Percentiles rank a stretch among this genome's conserved stretches.
Conservation (phyloP, 2,888 invertebrate species). For the Hymenopus coronatus region DNA sequence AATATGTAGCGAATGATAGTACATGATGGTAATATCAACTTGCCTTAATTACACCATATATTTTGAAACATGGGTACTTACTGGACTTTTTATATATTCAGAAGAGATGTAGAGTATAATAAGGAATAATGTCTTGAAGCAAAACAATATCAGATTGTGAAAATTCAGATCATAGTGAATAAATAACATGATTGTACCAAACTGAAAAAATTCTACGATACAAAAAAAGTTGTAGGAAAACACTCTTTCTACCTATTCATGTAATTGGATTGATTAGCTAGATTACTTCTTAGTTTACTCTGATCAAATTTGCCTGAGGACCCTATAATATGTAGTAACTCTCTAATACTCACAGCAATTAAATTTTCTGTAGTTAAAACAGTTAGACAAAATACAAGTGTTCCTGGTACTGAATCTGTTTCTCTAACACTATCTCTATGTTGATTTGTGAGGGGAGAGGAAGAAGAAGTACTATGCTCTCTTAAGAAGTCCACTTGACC, state of each 20-base stretch:
- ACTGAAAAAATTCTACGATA: background rate
- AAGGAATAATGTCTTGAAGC: background rate
- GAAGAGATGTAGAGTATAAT: background rate
- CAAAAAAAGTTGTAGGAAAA: background rate
- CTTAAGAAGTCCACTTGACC: background rate
- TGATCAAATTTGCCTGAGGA: background rate
- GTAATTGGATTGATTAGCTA: background rate
- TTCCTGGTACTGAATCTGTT: background rate
- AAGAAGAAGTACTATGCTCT: background rate
- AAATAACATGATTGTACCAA: background rate
- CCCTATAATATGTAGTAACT: background rate
- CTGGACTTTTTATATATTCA: too few relatives aligned
- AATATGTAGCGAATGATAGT: too few relatives aligned
- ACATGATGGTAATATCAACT: too few relatives aligned
- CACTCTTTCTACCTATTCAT: background rate
- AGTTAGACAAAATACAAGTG: background rate
- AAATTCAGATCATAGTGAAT: background rate
- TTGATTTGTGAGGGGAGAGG: background rate
- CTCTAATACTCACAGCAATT: background rate
- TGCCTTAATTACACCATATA: too few relatives aligned
- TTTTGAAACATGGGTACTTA: too few relatives aligned
- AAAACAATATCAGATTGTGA: background rate
- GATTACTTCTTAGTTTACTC: background rate
- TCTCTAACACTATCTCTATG: background rate
- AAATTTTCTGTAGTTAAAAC: background rate